Evolutionary conservation across 2,888 invertebrate genomes (phyloP), one percentile per base, ranked within the genome.

Genomic region (Buathra laborator): DNA sequence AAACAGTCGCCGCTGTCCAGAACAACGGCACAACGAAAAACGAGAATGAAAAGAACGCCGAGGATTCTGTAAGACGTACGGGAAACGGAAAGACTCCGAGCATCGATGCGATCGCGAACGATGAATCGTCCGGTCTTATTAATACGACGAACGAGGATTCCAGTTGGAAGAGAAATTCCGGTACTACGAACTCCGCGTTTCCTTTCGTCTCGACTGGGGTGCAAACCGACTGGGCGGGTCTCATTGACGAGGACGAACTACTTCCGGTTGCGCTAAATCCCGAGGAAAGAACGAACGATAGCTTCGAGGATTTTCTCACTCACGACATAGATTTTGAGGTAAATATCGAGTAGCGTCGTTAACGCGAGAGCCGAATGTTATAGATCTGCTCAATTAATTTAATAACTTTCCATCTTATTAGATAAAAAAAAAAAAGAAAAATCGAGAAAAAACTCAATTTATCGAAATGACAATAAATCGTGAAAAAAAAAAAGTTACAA

Each of bases 281-380:
- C 87, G 90, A 92, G 86, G 91, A 93, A 82, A 90, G 92, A 80
- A 89, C 91, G 59, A 94, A 94, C 86, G 94, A 94, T 88, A 94
- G 94, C 86, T 95, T 95, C 86, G 94, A 95, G 77, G 95, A 95
- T 87, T 95, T 95, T 87, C 93, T 95, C 79, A 93, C 95, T 19
- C 94, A 94, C 24, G 95, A 95, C 89, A 95, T 95, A 84, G 95
- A 95, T 90, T 95, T 95, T 88, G 95, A 95, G 94, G 95, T 95
- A 92, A 88, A 24, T 3, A 37, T 37, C 37, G 89, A 24, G 3
- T 12, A 29, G 14, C 32, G 46, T 51, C 16, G 29, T 64, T 10
- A 37, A 62, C 32, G 32, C 3, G 6, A 59, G 6, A 59, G 24
- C 1, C 7, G 14, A 12, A 19, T 2, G 1, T 29, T 6, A 14